Percentiles rank a stretch among this genome's conserved stretches.
Evolutionary conservation across 2,113 vertebrate genomes (phyloP).

Genomic region (Rhabdornis inornatus): DNA sequence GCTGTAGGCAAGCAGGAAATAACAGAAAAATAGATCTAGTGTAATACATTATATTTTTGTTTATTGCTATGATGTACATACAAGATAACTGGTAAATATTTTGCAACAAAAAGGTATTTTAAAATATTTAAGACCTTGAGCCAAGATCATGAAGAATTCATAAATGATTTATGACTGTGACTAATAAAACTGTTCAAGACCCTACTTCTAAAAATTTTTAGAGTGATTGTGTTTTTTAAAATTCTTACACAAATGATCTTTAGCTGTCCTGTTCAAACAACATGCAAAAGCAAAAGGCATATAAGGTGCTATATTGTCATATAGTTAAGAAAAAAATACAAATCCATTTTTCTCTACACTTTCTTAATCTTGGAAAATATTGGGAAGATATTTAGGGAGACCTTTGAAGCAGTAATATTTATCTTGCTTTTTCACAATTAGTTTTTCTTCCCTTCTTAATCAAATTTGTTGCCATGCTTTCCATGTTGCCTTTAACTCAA

Average conservation of each 20-base stretch:
- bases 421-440: background rate
- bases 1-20: conserved; percentile 9
- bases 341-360: background rate
- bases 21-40: conserved; percentile 6
- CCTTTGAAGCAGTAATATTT: background rate
- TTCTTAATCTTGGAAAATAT: background rate
- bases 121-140: background rate
- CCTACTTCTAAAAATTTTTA: background rate
- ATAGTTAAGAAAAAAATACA: background rate
- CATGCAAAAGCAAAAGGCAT: background rate
- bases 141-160: background rate
- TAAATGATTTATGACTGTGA: background rate
- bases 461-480: background rate
- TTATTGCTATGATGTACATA: background rate
- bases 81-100: background rate
- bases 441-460: background rate
- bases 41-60: background rate
- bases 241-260: background rate
- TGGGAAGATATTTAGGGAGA: background rate
- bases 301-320: background rate
- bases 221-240: background rate
- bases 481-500: background rate
- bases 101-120: background rate
- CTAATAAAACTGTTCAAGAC: background rate
- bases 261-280: background rate